Base-by-base conservation (phyloP, 2,797 vertebrate genomes). In the Pachyuromys duprasi region DNA sequence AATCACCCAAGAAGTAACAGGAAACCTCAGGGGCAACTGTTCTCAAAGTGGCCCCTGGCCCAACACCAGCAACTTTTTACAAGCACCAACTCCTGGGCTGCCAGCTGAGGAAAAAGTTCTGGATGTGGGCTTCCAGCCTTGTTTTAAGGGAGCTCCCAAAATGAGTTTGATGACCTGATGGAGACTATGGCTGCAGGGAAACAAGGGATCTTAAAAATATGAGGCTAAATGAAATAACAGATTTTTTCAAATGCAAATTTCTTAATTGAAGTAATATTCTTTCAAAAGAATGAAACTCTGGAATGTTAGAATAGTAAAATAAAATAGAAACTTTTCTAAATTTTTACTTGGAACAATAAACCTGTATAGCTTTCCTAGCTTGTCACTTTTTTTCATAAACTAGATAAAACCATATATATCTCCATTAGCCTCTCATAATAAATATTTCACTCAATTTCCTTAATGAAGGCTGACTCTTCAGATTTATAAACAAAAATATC, bases 221-320 rank as follows among this genome's bases (percentile, higher is more conserved):
- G 39, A 33, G 33, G n/a, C 45, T 62, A 67, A 55, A 15, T 55
- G 8, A 42, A 87, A 74, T 69, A 49, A 84, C n/a, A n/a, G 18
- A 18, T 22, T 39, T 89, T 95, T 92, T 91, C 18, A 31, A 72
- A 90, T 70, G 93, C 74, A 89, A 70, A 89, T 80, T 89, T 95
- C 87, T 95, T 86, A 90, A 91, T 42, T 92, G 65, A 89, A 93
- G n/a, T 63, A 80, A 45, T 74, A 13, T 62, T 60, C 83, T 65
- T 86, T 93, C 76, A 95, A 86, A 95, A 91, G 89, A 75, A 69
- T 45, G 88, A 95, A 93, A 94, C 65, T 7, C 28, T 49, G n/a
- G 22, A 84, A 82, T 62, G n/a, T 87, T 26, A 82, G n/a, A 91
- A 93, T 55, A 93, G 15, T 60, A 87, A 92, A 93, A 95, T 83